These are phyloP conservation scores for Esox masquinongy DNA, from an alignment of 2,797 vertebrate genomes.

Conservation along the genomic window DNA sequence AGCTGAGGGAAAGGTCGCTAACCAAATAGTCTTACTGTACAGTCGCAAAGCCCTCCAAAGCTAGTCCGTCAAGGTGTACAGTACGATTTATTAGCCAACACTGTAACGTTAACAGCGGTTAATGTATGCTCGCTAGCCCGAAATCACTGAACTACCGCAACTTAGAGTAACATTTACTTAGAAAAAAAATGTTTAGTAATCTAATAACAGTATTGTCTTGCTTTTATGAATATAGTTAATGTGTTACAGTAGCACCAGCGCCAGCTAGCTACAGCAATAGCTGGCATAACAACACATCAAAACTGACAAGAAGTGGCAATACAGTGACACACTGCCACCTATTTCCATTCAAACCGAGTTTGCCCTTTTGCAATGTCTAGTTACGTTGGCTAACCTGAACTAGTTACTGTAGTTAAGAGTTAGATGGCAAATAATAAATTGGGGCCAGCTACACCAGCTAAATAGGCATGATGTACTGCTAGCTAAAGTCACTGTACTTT, in stretches of 20 bases:
- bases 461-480: background rate
- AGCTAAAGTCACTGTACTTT: conserved; percentile 2
- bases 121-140: too few species aligned
- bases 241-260: too few species aligned
- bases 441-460: background rate
- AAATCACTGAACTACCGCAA: too few species aligned
- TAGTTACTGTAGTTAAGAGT: background rate
- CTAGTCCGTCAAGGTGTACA: background rate
- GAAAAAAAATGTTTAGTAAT: too few species aligned
- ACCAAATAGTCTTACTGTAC: background rate
- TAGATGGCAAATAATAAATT: background rate
- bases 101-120: too few species aligned
- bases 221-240: too few species aligned
- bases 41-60: background rate
- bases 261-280: too few species aligned
- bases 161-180: too few species aligned
- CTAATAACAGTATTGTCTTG: too few species aligned
- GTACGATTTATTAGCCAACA: too few species aligned
- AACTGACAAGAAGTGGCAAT: background rate
- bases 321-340: too few species aligned
- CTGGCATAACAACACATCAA: background rate
- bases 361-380: background rate
- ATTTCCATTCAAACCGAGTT: background rate
- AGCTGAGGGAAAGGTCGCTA: background rate
- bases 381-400: background rate